phyloP scores from a whole-genome alignment of 1,140 invertebrate genomes.

The Phenacoccus solenopsis region DNA sequence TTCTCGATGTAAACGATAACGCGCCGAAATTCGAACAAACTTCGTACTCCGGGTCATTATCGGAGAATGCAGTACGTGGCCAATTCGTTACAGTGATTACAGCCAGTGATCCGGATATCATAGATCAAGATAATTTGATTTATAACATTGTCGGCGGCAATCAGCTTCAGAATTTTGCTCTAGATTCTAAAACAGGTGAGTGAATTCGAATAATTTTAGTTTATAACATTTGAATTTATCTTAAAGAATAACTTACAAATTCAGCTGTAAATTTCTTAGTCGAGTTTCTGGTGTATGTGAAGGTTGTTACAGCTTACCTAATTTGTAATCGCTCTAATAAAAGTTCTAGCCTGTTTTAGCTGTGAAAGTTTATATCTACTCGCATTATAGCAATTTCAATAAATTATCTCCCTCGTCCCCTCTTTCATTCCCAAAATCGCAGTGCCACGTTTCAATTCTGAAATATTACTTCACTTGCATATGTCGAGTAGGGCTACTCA shows the following conservation, averaged over 20 bases:
- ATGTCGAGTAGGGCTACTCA: too few relatives aligned
- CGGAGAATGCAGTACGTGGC: constrained; percentile 65
- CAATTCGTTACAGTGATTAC: constrained; percentile 78
- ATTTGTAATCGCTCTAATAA: too few relatives aligned
- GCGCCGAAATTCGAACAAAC: constrained; percentile 70
- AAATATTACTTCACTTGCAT: too few relatives aligned
- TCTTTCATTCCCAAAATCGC: too few relatives aligned
- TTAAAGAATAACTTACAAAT: too few relatives aligned
- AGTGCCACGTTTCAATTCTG: too few relatives aligned
- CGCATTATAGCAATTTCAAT: too few relatives aligned
- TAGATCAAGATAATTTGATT: constrained; percentile 55
- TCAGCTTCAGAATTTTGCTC: constrained; percentile 67
- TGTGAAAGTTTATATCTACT: too few relatives aligned
- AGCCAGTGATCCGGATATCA: constrained; percentile 72
- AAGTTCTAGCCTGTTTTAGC: too few relatives aligned
- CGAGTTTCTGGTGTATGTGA: neutral
- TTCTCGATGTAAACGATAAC: constrained; percentile 78
- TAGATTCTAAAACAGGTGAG: constrained; percentile 51
- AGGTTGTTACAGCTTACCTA: too few relatives aligned
- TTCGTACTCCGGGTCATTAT: constrained; percentile 64
- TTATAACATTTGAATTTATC: neutral
- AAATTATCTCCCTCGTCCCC: too few relatives aligned
- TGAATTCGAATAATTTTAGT: neutral
- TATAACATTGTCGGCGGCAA: constrained; percentile 79
- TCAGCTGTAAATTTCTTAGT: neutral